Evolutionary conservation across 2,113 vertebrate genomes (phyloP).

Genomic region (Dunckerocampus dactyliophorus): DNA sequence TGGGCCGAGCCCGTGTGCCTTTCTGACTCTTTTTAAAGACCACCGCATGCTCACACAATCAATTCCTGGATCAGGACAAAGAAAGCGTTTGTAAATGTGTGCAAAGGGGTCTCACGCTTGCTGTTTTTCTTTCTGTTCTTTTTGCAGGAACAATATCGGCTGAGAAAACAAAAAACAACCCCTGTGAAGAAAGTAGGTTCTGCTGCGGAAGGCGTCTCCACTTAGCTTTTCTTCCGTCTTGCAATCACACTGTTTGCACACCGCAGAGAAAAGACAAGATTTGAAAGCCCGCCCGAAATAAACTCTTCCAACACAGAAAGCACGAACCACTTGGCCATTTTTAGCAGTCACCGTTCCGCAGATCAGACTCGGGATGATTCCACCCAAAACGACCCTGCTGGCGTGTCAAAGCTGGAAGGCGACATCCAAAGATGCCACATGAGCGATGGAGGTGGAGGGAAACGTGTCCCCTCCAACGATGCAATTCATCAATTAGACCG

Average conservation of each 20-base stretch:
- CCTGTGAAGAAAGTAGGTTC: neutral
- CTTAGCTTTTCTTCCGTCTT: neutral
- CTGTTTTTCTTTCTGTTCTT: neutral
- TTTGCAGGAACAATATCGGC: neutral
- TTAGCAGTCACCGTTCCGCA: no score
- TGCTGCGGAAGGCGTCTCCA: neutral
- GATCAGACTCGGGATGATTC: neutral
- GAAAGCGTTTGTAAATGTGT: neutral
- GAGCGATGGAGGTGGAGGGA: constrained; percentile 6
- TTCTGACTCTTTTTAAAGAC: neutral
- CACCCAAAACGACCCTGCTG: neutral
- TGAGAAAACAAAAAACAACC: neutral
- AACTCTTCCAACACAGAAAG: no score
- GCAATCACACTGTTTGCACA: neutral
- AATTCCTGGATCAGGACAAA: neutral
- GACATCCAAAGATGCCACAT: constrained; percentile 6
- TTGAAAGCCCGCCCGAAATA: no score
- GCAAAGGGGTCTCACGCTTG: neutral
- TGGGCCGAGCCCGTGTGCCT: neutral
- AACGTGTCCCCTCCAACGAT: constrained; percentile 44
- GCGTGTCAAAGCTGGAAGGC: constrained; percentile 15
- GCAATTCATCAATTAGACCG: constrained; percentile 76
- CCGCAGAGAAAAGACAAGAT: neutral
- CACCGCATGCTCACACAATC: neutral
- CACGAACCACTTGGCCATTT: no score